Evolutionary conservation across 1,140 invertebrate genomes (phyloP), one percentile per base, ranked within the genome.

Genomic region (Drosophila tristis): DNA sequence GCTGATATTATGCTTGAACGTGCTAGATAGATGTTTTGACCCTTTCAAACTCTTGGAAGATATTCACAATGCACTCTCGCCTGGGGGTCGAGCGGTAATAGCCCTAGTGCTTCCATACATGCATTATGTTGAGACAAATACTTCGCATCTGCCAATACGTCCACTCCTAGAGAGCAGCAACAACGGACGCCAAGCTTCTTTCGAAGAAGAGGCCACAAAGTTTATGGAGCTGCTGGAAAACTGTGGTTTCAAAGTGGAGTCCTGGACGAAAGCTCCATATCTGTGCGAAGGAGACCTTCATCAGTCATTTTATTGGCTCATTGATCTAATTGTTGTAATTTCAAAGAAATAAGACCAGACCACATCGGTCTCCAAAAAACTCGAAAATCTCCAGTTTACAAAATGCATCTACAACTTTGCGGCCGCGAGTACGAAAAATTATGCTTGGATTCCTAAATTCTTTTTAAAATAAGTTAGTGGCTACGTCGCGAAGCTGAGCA

Each of bases 241-340:
- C 2, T 91, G 93, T 64, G 96, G 96, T 0, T 96, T 97, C 82
- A 92, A 94, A 48, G 93, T 98, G 1, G 92, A 95, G 16, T 93
- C 93, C 2, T 98, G 97, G 96, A 96, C 96, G n/a, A 94, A 96
- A 91, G 92, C 98, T 13, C 97, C 98, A 7, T 98, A 98, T 92
- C 92, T 98, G 11, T 98, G 97, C 92, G 97, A 98, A 93, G 98
- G 98, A 2, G 97, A 98, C 90, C 90, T 98, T 1, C 93, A 95
- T 56, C 96, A 97, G 90, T 95, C 96, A 4, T 98, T 96, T 90
- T 98, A 98, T 92, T 96, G 96, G 93, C 92, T 98, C n/a, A 94
- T 96, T 74, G 98, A 98, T 93, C 94, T 95, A n/a, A 92, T 98
- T 15, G 97, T 98, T 86, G 92, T 96, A 39, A 85, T 95, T 63